Base-by-base conservation (phyloP, 2,888 invertebrate genomes). In the Mesorhabditis spiculigera region DNA sequence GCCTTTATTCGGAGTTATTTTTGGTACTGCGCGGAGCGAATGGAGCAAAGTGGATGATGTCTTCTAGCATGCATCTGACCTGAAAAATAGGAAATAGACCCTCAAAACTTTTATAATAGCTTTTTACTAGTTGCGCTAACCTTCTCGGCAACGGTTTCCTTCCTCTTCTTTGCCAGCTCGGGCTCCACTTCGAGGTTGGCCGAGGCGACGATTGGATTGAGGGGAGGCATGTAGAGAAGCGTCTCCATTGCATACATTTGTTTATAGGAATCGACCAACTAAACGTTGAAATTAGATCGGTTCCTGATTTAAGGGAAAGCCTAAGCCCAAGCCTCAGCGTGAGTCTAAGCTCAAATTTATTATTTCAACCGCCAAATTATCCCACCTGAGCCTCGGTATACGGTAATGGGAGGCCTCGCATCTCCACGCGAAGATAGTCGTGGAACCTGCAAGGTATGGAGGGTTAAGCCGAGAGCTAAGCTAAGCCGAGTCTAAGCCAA, bases 91-190 rank as follows among this genome's bases (percentile, higher is more conserved):
- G 3, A 1, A 50, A 1, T 13, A 50, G 8, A n/a, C n/a, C n/a
- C 10, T 13, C 58, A 3, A 50, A 50, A 50, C 58, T 50, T 13
- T n/a, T 10, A 13, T 50, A 50, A n/a, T 50, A 28, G 28, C 28
- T 28, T 28, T 28, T 28, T 28, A 28, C 28, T 28, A 28, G 28
- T 28, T 28, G 28, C 28, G n/a, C 58, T 13, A n/a, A 50, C 58
- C 58, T 50, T 50, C n/a, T 50, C 58, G 10, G 58, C 58, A 0
- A 50, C 58, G n/a, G n/a, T 50, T 10, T n/a, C n/a, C 58, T 50
- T 50, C n/a, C 58, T 50, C n/a, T 50, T 50, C n/a, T 50, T 10
- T 50, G 58, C 58, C 58, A 50, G n/a, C n/a, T 50, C 58, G 58
- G 58, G 58, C n/a, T 1, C 58, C n/a, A 13, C 58, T 13, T n/a